phyloP scores from a whole-genome alignment of 2,797 vertebrate species.

The Paguma larvata region DNA sequence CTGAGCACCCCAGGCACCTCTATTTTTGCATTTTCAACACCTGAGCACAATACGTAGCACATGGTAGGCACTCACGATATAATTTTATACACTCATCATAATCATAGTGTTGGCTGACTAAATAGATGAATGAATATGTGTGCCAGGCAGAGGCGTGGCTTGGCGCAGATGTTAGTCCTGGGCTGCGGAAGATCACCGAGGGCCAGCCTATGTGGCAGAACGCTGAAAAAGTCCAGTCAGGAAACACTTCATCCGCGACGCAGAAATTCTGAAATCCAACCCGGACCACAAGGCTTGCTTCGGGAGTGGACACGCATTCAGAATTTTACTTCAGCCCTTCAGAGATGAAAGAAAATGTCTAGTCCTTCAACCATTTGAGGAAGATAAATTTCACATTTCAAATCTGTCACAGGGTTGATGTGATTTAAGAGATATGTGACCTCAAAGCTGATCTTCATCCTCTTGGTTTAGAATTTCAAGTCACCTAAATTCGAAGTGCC shows the following conservation, averaged over 20 bases:
- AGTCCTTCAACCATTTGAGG: conserved; percentile 46
- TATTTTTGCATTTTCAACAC: not conserved
- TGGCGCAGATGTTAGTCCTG: not conserved
- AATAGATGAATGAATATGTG: not conserved
- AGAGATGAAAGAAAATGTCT: conserved; percentile 50
- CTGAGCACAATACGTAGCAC: not conserved
- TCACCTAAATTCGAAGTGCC: conserved; percentile 68
- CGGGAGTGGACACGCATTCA: not conserved
- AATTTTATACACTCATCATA: not conserved
- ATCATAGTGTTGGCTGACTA: not conserved
- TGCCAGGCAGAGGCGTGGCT: not conserved
- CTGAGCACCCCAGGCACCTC: too few species aligned
- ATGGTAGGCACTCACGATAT: not conserved
- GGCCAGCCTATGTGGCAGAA: not conserved
- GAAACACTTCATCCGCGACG: not conserved
- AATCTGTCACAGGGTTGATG: conserved; percentile 59
- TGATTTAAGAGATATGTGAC: conserved; percentile 73
- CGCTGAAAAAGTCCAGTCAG: not conserved
- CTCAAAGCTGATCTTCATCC: conserved; percentile 64
- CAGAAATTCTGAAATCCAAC: conserved; percentile 36
- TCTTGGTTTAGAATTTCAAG: conserved; percentile 64
- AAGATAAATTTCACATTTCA: conserved; percentile 72
- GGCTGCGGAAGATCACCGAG: not conserved
- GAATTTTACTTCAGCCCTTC: conserved; percentile 50
- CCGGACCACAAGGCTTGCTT: conserved; percentile 13